These are phyloP conservation scores for Festucalex cinctus DNA, from an alignment of 2,113 vertebrate genomes.

Conservation along the genomic window DNA sequence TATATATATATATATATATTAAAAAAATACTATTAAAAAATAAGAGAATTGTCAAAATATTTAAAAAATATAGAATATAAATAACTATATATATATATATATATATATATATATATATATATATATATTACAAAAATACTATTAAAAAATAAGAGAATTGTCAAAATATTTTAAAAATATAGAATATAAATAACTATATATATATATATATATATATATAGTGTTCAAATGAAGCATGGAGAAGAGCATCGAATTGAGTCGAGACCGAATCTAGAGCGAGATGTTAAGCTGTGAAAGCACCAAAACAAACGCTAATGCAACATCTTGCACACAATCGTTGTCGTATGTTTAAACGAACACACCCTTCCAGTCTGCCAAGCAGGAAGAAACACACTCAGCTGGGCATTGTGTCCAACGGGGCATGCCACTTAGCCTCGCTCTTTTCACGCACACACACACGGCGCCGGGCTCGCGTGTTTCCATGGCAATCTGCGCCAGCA, in stretches of 20 bases:
- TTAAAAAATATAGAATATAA: too few relatives aligned
- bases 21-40: too few relatives aligned
- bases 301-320: conserved; percentile 18
- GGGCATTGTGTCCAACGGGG: conserved; percentile 65
- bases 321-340: conserved; percentile 40
- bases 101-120: too few relatives aligned
- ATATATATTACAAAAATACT: too few relatives aligned
- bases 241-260: background rate
- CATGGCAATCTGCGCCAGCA: conserved; percentile 62
- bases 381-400: conserved; percentile 66
- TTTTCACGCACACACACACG: conserved; percentile 19
- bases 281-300: background rate
- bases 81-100: too few relatives aligned
- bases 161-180: too few relatives aligned
- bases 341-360: conserved; percentile 60
- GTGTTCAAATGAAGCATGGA: conserved; percentile 6
- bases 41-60: too few relatives aligned
- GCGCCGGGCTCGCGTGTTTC: conserved; percentile 63
- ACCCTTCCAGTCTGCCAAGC: conserved; percentile 65
- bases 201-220: too few relatives aligned
- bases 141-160: too few relatives aligned
- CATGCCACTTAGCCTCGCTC: conserved; percentile 58
- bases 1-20: too few relatives aligned
- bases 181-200: too few relatives aligned
- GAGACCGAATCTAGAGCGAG: background rate